phyloP scores from a whole-genome alignment of 2,113 vertebrate genomes.

The Motacilla tschutschensis region DNA sequence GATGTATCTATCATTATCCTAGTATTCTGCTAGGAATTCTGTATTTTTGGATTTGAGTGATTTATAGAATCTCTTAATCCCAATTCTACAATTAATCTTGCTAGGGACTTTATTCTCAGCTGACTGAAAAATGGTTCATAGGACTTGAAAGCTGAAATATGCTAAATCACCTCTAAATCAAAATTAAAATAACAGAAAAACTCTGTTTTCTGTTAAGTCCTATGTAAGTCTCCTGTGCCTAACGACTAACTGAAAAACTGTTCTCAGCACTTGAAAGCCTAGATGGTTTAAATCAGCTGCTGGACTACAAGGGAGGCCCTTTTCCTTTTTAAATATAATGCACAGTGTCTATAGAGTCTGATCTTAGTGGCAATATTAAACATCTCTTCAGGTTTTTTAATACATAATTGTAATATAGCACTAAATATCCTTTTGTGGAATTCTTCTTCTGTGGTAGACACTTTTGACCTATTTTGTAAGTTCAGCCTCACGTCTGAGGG shows the following conservation, averaged over 20 bases:
- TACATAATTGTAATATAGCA: neutral
- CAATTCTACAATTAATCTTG: constrained; percentile 47
- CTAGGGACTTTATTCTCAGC: constrained; percentile 39
- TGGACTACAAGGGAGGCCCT: neutral
- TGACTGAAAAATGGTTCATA: constrained; percentile 33
- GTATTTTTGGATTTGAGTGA: constrained; percentile 50
- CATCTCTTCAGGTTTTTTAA: neutral
- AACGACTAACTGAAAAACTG: neutral
- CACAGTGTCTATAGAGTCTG: neutral
- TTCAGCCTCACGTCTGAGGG: neutral
- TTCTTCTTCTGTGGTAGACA: neutral
- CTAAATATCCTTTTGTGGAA: neutral
- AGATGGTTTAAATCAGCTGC: neutral
- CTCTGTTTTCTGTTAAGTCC: neutral
- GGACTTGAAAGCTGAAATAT: constrained; percentile 32
- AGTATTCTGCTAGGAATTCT: constrained; percentile 10
- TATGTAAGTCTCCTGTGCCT: neutral
- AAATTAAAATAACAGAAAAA: constrained; percentile 54
- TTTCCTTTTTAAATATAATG: neutral
- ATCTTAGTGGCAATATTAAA: neutral
- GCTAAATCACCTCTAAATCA: constrained; percentile 42
- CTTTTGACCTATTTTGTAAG: neutral
- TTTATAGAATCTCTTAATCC: constrained; percentile 60
- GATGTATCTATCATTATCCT: constrained; percentile 23
- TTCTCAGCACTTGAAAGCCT: constrained; percentile 1